Conservation (phyloP, 2,113 vertebrate genomes). For the Amphilophus citrinellus region DNA sequence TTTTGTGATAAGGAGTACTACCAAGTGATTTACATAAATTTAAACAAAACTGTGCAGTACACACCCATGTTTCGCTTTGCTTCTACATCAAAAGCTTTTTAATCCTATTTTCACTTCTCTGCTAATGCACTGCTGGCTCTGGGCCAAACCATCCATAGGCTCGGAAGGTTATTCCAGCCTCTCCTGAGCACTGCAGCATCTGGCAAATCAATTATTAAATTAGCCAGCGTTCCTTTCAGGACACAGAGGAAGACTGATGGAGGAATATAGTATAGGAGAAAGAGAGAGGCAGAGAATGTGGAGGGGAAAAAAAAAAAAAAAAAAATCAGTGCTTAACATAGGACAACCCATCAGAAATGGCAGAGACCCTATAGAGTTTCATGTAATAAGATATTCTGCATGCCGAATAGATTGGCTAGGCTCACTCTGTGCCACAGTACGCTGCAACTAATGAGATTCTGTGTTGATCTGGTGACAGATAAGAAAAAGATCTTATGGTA, state of each 20-base stretch:
- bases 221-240: constrained; percentile 78
- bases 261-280: constrained; percentile 55
- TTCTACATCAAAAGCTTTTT: constrained; percentile 74
- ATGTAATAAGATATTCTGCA: constrained; percentile 78
- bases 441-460: constrained; percentile 56
- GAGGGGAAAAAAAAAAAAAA: background rate
- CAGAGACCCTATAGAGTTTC: constrained; percentile 74
- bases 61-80: constrained; percentile 46
- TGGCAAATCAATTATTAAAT: constrained; percentile 86
- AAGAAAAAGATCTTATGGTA: constrained; percentile 36
- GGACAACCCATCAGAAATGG: constrained; percentile 72
- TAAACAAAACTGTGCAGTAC: constrained; percentile 50
- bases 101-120: constrained; percentile 78
- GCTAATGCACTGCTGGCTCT: constrained; percentile 77
- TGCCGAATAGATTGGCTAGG: constrained; percentile 74
- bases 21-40: constrained; percentile 60
- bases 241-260: constrained; percentile 63
- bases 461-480: constrained; percentile 55
- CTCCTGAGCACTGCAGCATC: constrained; percentile 81
- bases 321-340: constrained; percentile 43
- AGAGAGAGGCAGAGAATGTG: constrained; percentile 31
- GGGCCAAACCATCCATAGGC: constrained; percentile 74
- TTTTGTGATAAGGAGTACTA: background rate
- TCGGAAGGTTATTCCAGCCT: constrained; percentile 77
- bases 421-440: constrained; percentile 55